These are phyloP conservation scores for Charaxes varanes DNA, from an alignment of 1,140 invertebrate genomes.

Conservation along the genomic window DNA sequence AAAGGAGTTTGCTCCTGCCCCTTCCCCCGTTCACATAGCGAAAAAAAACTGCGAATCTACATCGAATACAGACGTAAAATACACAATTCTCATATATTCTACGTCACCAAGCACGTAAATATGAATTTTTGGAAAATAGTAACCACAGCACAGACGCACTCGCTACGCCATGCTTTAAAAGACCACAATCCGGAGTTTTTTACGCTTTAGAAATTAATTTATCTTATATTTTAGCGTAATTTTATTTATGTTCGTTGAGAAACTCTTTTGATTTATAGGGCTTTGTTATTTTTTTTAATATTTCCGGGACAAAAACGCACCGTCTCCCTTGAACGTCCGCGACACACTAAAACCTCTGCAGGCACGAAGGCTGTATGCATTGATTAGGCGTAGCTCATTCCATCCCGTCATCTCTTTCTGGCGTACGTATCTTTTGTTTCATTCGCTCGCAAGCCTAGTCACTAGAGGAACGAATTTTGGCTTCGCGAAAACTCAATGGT, in stretches of 20 bases:
- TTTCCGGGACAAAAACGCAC: constrained; percentile 20
- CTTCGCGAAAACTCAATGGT: constrained; percentile 38
- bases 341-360: constrained; percentile 54
- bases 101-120: neutral
- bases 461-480: constrained; percentile 56
- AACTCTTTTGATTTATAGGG: constrained; percentile 7
- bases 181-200: constrained; percentile 29
- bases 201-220: constrained; percentile 10
- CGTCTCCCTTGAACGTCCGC: constrained; percentile 30
- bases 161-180: constrained; percentile 17
- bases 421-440: constrained; percentile 21
- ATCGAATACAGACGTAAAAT: constrained; percentile 8
- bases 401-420: constrained; percentile 33
- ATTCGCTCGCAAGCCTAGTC: constrained; percentile 28
- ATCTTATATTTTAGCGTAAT: neutral
- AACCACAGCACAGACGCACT: neutral
- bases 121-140: neutral
- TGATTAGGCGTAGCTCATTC: constrained; percentile 56
- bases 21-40: constrained; percentile 24
- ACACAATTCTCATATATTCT: neutral
- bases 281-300: constrained; percentile 25
- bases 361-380: constrained; percentile 54
- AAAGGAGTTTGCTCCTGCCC: constrained; percentile 32
- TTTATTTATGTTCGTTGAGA: constrained; percentile 7
- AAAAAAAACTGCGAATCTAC: constrained; percentile 24